Evolutionary conservation across 2,113 vertebrate genomes (phyloP).

Genomic region (Pelmatolapia mariae): DNA sequence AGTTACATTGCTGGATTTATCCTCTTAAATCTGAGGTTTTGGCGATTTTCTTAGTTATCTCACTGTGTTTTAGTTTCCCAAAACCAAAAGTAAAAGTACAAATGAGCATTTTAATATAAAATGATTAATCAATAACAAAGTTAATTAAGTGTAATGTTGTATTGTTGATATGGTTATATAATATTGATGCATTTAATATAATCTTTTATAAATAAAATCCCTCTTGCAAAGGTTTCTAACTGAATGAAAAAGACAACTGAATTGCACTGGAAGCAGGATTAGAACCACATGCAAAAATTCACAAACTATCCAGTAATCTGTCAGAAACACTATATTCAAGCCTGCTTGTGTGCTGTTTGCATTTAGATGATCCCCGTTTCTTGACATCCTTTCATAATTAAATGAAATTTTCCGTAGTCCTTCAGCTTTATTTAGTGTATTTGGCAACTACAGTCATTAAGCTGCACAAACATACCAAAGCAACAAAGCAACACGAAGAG

Average conservation of each 20-base stretch:
- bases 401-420: background rate
- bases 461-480: constrained; percentile 15
- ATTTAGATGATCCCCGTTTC: background rate
- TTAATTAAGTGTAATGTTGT: background rate
- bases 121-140: background rate
- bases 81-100: background rate
- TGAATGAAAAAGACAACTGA: background rate
- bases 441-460: constrained; percentile 13
- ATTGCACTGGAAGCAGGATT: background rate
- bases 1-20: background rate
- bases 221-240: background rate
- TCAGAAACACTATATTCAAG: background rate
- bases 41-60: background rate
- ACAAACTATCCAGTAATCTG: background rate
- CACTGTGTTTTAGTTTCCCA: background rate
- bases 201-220: background rate
- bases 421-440: constrained; percentile 9
- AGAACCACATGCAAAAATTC: background rate
- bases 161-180: background rate
- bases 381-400: background rate
- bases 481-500: constrained; percentile 25
- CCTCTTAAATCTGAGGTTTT: background rate
- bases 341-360: background rate
- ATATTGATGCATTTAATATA: background rate
- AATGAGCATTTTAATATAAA: background rate